Conservation (phyloP, 1,140 invertebrate genomes). For the Drosophila suzukii region DNA sequence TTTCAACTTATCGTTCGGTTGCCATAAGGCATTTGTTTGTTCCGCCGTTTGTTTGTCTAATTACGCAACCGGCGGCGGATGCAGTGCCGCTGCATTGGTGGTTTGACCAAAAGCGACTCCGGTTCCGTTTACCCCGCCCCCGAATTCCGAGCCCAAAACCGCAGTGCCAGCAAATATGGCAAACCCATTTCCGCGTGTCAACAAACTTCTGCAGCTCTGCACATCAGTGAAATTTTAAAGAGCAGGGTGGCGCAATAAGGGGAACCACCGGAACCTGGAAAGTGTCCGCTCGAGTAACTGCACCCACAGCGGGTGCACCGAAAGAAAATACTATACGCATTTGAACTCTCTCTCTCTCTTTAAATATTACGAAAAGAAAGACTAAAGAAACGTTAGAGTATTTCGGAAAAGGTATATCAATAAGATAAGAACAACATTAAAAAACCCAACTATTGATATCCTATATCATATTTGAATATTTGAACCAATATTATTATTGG, state of each 20-base stretch:
- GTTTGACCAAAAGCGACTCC: constrained; percentile 46
- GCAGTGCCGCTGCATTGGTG: constrained; percentile 39
- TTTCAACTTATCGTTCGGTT: constrained; percentile 3
- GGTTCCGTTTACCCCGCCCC: constrained; percentile 26
- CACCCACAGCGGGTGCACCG: constrained; percentile 13
- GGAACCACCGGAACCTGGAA: constrained; percentile 40
- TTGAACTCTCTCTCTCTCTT: too few relatives aligned
- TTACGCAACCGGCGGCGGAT: constrained; percentile 39
- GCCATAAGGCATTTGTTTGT: constrained; percentile 14
- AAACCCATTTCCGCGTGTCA: constrained; percentile 60
- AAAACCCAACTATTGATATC: neutral
- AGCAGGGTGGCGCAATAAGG: constrained; percentile 8
- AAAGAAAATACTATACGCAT: constrained; percentile 1
- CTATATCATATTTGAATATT: too few relatives aligned
- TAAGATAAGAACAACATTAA: too few relatives aligned
- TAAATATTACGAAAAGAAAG: too few relatives aligned
- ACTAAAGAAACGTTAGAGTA: too few relatives aligned
- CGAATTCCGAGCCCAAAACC: constrained; percentile 2
- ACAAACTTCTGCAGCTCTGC: constrained; percentile 37
- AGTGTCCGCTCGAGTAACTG: constrained; percentile 50
- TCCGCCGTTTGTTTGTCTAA: constrained; percentile 46
- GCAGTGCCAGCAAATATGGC: constrained; percentile 49
- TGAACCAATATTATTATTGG: neutral
- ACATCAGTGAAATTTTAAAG: constrained; percentile 40
- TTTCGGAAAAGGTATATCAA: too few relatives aligned